Evolutionary conservation across 2,113 vertebrate genomes (phyloP).

Genomic region (Xiphophorus hellerii): DNA sequence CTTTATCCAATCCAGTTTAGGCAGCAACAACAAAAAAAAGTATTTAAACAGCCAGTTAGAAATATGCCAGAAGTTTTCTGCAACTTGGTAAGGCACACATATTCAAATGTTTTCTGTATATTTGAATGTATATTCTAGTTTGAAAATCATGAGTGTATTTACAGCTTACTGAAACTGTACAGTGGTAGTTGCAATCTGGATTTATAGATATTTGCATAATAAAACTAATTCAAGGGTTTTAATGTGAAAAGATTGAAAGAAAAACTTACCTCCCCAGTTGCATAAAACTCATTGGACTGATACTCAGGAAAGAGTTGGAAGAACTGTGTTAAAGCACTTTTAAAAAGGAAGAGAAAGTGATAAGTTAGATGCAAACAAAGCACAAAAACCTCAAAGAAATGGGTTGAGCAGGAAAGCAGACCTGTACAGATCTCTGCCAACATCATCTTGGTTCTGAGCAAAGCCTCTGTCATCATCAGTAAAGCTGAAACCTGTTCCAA

Average conservation of each 20-base stretch:
- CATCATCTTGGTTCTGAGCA: slow-evolving; percentile 80
- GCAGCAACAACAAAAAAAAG: too few relatives aligned
- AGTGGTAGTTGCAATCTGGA: background rate
- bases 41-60: too few relatives aligned
- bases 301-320: slow-evolving; percentile 88
- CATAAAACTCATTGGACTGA: slow-evolving; percentile 85
- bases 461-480: slow-evolving; percentile 75
- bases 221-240: background rate
- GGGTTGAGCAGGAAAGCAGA: slow-evolving; percentile 17
- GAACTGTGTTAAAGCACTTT: slow-evolving; percentile 83
- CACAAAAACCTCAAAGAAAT: background rate
- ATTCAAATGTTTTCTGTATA: too few relatives aligned
- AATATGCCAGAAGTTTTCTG: too few relatives aligned
- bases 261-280: slow-evolving; percentile 82
- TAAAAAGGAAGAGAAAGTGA: slow-evolving; percentile 34
- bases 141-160: background rate
- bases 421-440: slow-evolving; percentile 83
- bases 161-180: background rate
- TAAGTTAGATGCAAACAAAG: background rate
- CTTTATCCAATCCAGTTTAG: background rate
- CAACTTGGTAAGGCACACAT: too few relatives aligned
- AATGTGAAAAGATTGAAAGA: background rate
- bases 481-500: slow-evolving; percentile 87
- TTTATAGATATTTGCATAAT: too few relatives aligned
- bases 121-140: background rate